Evolutionary conservation across 2,113 vertebrate genomes (phyloP).

Genomic region (Psophia crepitans): DNA sequence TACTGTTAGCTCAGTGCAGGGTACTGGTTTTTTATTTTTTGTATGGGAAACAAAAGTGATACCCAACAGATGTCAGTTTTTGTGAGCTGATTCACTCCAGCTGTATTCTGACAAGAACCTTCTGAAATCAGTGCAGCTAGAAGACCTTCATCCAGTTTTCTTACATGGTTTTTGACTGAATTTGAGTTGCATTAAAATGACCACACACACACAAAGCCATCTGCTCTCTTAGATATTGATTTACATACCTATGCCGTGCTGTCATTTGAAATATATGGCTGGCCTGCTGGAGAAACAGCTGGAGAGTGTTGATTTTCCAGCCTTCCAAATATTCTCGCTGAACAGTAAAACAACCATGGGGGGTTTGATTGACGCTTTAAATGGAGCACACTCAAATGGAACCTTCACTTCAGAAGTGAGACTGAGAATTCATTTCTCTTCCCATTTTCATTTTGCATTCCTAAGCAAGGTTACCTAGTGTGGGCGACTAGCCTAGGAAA

Average conservation of each 20-base stretch:
- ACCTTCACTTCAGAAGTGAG: background rate
- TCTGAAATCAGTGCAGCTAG: background rate
- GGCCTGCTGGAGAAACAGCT: conserved; percentile 27
- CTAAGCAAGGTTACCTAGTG: background rate
- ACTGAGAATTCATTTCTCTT: background rate
- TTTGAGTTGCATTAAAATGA: background rate
- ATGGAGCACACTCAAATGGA: background rate
- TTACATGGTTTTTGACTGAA: background rate
- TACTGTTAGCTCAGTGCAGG: background rate
- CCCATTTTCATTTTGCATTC: background rate
- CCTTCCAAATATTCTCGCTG: conserved; percentile 14
- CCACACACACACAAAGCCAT: conserved; percentile 35
- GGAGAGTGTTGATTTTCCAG: conserved; percentile 44
- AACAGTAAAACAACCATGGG: conserved; percentile 2
- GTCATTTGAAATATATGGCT: conserved; percentile 31
- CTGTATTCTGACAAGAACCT: background rate
- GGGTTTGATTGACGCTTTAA: background rate
- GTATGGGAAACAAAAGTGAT: background rate
- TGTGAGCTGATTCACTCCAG: background rate
- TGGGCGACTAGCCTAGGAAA: background rate
- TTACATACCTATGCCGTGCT: conserved; percentile 15
- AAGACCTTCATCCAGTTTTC: background rate
- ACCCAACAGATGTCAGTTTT: background rate
- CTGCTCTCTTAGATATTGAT: background rate
- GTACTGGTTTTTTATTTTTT: background rate